phyloP scores from a whole-genome alignment of 2,888 invertebrate species.

The Halocaridina rubra region DNA sequence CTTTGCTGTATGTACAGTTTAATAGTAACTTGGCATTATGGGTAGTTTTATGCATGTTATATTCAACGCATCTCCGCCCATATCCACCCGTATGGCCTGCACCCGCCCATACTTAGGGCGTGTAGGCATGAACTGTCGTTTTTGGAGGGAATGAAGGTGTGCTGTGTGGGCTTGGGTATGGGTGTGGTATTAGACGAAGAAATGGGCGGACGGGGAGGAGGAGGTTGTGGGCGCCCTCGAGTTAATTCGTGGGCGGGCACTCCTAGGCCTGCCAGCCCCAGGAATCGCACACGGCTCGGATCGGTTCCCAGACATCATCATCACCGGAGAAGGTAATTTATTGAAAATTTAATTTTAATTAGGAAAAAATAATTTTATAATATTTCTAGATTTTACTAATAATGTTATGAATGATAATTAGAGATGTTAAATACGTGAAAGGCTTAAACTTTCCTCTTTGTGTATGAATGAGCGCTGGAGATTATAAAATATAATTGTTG shows the following conservation, averaged over 20 bases:
- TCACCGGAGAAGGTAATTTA: too few species aligned
- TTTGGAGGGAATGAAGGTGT: constrained; percentile 45
- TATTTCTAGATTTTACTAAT: too few species aligned
- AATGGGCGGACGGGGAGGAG: neutral
- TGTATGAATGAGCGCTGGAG: too few species aligned
- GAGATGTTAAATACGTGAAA: too few species aligned
- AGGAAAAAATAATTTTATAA: too few species aligned
- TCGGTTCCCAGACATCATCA: constrained; percentile 31
- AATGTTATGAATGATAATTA: too few species aligned
- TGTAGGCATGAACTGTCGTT: neutral
- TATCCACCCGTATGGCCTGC: too few species aligned
- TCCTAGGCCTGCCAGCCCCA: neutral
- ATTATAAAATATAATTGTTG: too few species aligned
- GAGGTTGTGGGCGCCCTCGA: constrained; percentile 30
- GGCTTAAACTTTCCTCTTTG: too few species aligned
- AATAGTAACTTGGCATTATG: neutral
- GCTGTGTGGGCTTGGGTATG: constrained; percentile 46
- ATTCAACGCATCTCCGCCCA: neutral
- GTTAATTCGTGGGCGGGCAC: constrained; percentile 41
- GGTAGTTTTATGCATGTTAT: neutral
- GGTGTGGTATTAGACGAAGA: constrained; percentile 17
- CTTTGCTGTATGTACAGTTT: neutral
- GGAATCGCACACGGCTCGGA: constrained; percentile 23
- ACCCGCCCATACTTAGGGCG: constrained; percentile 4
- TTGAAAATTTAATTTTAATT: too few species aligned